Conservation (phyloP, 2,888 invertebrate genomes). For the Empis stercorea region DNA sequence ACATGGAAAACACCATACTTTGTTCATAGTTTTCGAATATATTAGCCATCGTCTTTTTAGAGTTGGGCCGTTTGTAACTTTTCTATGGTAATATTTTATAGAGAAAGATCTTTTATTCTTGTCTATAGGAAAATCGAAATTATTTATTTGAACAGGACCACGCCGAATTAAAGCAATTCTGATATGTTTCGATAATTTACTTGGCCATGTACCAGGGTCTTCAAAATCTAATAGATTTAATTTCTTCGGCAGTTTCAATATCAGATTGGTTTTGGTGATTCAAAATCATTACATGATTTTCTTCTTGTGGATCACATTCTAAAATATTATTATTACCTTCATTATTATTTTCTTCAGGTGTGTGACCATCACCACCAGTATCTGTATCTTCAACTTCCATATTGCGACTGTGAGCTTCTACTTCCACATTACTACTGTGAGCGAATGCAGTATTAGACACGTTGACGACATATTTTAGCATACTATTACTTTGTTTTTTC, state of each 20-base stretch:
- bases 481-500: neutral
- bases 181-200: neutral
- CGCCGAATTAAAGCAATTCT: neutral
- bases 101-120: neutral
- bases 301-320: neutral
- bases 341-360: neutral
- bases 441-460: neutral
- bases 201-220: neutral
- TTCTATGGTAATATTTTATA: neutral
- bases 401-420: neutral
- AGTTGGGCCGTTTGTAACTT: neutral
- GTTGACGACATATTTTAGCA: neutral
- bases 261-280: neutral
- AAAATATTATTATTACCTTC: neutral
- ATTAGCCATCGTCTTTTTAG: neutral
- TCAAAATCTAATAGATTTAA: neutral
- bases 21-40: neutral
- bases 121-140: neutral
- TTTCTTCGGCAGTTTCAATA: neutral
- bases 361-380: neutral
- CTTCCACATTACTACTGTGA: neutral
- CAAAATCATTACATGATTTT: neutral
- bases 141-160: neutral
- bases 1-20: neutral
- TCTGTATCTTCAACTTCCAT: neutral